Percentiles rank a stretch among this genome's conserved stretches.
Evolutionary conservation across 2,113 vertebrate species (phyloP).

Genomic region (Martes martes): DNA sequence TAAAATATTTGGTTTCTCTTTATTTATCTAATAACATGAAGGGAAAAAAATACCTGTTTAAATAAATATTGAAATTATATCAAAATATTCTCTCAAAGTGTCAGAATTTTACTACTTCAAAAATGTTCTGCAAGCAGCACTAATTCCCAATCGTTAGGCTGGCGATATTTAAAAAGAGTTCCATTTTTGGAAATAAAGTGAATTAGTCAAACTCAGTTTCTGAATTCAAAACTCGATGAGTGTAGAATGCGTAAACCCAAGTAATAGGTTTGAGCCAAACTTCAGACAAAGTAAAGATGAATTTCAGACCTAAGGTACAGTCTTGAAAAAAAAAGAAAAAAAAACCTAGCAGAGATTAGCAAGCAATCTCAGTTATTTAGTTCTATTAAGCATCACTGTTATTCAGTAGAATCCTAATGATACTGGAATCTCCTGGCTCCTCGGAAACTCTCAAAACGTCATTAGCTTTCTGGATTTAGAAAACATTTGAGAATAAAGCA

Average conservation of each 20-base stretch:
- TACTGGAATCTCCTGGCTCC: neutral
- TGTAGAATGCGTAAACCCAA: neutral
- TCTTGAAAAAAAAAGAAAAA: neutral
- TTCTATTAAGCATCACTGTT: neutral
- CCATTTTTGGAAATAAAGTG: neutral
- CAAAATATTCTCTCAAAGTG: neutral
- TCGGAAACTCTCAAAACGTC: conserved; percentile 10
- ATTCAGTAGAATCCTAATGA: conserved; percentile 23
- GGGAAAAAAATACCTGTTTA: neutral
- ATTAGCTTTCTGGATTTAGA: neutral
- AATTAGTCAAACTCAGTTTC: neutral
- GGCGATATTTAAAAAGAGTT: neutral
- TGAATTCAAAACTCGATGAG: neutral
- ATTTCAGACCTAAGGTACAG: neutral
- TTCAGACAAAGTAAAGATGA: neutral
- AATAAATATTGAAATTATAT: neutral
- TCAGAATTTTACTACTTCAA: neutral
- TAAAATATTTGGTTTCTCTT: neutral
- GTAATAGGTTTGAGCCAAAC: neutral
- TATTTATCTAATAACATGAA: neutral
- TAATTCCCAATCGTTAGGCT: neutral
- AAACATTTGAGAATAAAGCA: conserved; percentile 16
- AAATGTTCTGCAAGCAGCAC: neutral
- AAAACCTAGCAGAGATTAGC: conserved; percentile 12
- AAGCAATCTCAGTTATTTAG: conserved; percentile 12